Conservation (phyloP, 1,140 invertebrate species). For the Pemphigus obesinymphae region DNA sequence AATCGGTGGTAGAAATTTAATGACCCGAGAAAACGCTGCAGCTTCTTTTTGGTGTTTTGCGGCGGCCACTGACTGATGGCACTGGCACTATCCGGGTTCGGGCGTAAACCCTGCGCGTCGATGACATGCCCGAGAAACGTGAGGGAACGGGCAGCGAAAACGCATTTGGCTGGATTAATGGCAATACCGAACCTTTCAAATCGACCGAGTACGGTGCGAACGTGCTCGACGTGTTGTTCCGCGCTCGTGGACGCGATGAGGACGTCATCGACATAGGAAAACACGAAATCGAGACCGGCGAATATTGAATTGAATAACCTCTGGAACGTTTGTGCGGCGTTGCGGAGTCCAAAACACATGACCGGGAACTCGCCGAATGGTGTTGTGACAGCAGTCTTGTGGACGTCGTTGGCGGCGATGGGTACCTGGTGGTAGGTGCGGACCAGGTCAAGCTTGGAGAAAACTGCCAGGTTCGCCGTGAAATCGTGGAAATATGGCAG, state of each 20-base stretch:
- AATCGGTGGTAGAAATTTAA: too few relatives aligned
- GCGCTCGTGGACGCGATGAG: conserved; percentile 47
- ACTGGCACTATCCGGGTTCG: too few relatives aligned
- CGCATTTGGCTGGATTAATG: conserved; percentile 48
- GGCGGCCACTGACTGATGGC: too few relatives aligned
- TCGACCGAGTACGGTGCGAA: conserved; percentile 37
- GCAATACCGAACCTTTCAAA: conserved; percentile 45
- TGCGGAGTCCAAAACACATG: conserved; percentile 51
- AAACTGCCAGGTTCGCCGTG: conserved; percentile 50
- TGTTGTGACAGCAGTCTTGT: too few relatives aligned
- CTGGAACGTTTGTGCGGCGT: conserved; percentile 53
- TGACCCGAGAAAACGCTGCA: too few relatives aligned
- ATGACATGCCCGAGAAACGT: conserved; percentile 50
- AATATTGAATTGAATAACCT: conserved; percentile 53
- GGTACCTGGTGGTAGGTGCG: too few relatives aligned
- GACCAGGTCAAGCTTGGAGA: conserved; percentile 53
- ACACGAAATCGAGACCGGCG: conserved; percentile 47
- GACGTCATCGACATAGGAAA: conserved; percentile 50
- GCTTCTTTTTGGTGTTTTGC: too few relatives aligned
- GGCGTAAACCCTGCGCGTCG: conserved; percentile 44
- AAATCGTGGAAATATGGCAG: conserved; percentile 48
- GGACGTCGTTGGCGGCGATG: too few relatives aligned
- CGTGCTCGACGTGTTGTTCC: conserved; percentile 46
- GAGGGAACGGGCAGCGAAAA: conserved; percentile 47
- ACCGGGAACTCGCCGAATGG: too few relatives aligned